A percentile compares a stretch with the other conserved stretches of the same genome.
phyloP scores from a whole-genome alignment of 2,113 vertebrate species.

The Malaclemys terrapin region DNA sequence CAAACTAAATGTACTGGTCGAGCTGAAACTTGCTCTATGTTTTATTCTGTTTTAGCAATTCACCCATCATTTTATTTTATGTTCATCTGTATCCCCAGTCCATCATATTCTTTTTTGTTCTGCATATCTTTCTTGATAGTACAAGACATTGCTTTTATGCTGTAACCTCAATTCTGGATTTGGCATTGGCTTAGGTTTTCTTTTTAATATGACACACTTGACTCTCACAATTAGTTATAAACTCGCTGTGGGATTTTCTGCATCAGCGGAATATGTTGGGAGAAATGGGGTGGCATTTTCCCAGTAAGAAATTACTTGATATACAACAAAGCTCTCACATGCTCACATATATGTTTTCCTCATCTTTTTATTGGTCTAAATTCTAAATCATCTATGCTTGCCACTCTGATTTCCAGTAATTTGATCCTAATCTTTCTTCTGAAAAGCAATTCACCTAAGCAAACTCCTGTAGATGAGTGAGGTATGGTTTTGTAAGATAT shows the following conservation, averaged over 20 bases:
- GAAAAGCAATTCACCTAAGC: conserved; percentile 41
- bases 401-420: conserved; percentile 22
- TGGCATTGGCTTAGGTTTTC: not conserved
- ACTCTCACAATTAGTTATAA: not conserved
- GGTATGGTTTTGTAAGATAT: conserved; percentile 4
- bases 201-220: not conserved
- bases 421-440: conserved; percentile 4
- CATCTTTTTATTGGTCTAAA: not conserved
- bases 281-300: not conserved
- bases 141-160: not conserved
- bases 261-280: not conserved
- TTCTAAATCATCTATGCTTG: not conserved
- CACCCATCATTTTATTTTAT: not conserved
- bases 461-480: not conserved
- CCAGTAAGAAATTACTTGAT: not conserved
- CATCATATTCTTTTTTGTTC: not conserved
- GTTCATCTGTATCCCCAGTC: not conserved
- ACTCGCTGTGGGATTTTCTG: not conserved
- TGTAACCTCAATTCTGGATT: not conserved
- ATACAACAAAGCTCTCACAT: not conserved
- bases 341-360: not conserved
- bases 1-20: not conserved
- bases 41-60: not conserved
- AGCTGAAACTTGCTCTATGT: not conserved
- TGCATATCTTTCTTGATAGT: not conserved